Conservation (phyloP, 2,888 invertebrate genomes). For the Nephrotoma guestfalica region DNA sequence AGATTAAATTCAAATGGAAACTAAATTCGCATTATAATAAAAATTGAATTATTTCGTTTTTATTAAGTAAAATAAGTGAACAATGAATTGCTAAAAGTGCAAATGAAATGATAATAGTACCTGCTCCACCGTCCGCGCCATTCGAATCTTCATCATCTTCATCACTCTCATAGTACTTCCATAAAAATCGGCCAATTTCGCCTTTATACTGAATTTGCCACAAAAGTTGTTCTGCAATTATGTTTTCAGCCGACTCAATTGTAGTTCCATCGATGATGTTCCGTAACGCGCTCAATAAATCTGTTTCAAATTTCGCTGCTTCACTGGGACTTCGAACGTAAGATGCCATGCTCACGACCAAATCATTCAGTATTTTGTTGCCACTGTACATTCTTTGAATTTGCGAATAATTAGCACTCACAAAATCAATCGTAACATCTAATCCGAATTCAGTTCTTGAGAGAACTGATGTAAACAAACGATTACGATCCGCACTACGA, state of each 20-base stretch:
- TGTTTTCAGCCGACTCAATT: too few relatives aligned
- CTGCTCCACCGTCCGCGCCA: background rate
- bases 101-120: background rate
- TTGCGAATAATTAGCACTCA: conserved; percentile 21
- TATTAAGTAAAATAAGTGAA: background rate
- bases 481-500: background rate
- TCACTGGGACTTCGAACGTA: too few relatives aligned
- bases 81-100: background rate
- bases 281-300: too few relatives aligned
- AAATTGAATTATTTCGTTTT: background rate
- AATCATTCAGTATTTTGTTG: background rate
- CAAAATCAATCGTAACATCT: conserved; percentile 35
- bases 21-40: background rate
- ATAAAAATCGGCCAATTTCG: background rate
- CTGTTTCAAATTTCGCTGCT: too few relatives aligned
- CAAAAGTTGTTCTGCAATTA: background rate
- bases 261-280: too few relatives aligned
- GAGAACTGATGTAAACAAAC: background rate
- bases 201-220: background rate
- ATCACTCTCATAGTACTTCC: background rate
- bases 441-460: conserved; percentile 26
- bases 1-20: background rate
- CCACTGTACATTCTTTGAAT: background rate
- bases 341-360: background rate
- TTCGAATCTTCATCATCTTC: background rate